Conservation (phyloP, 2,888 invertebrate genomes). For the Odontocerum albicorne region DNA sequence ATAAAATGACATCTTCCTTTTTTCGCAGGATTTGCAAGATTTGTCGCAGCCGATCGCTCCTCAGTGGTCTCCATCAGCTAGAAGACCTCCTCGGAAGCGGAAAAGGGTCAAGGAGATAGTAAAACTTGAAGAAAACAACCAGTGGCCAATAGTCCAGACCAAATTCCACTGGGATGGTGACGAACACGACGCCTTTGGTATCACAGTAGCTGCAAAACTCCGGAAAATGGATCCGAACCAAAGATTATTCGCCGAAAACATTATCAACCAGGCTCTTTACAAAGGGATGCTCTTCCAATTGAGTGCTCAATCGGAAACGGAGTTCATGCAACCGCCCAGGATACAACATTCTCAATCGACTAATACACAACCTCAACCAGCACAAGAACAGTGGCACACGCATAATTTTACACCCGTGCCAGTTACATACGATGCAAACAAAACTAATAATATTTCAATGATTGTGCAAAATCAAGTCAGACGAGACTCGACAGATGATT, state of each 20-base stretch:
- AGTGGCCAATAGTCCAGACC: background rate
- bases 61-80: conserved; percentile 29
- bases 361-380: conserved; percentile 14
- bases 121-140: conserved; percentile 7
- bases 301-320: conserved; percentile 27
- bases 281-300: conserved; percentile 34
- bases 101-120: conserved; percentile 8
- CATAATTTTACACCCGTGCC: conserved; percentile 10
- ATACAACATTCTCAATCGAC: conserved; percentile 14
- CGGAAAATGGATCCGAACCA: conserved; percentile 33
- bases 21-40: conserved; percentile 7
- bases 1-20: background rate
- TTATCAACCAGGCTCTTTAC: conserved; percentile 34
- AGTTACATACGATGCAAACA: conserved; percentile 2
- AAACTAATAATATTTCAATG: conserved; percentile 2
- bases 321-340: conserved; percentile 27
- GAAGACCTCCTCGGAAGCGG: conserved; percentile 30
- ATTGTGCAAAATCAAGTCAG: conserved; percentile 10
- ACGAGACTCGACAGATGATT: conserved; percentile 22
- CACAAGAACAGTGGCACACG: conserved; percentile 16
- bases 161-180: conserved; percentile 25
- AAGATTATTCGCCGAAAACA: conserved; percentile 31
- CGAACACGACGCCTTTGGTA: conserved; percentile 32
- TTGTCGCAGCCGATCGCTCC: background rate
- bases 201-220: conserved; percentile 33